Base-by-base conservation (phyloP, 2,113 vertebrate genomes). In the Microcebus jonahi region DNA sequence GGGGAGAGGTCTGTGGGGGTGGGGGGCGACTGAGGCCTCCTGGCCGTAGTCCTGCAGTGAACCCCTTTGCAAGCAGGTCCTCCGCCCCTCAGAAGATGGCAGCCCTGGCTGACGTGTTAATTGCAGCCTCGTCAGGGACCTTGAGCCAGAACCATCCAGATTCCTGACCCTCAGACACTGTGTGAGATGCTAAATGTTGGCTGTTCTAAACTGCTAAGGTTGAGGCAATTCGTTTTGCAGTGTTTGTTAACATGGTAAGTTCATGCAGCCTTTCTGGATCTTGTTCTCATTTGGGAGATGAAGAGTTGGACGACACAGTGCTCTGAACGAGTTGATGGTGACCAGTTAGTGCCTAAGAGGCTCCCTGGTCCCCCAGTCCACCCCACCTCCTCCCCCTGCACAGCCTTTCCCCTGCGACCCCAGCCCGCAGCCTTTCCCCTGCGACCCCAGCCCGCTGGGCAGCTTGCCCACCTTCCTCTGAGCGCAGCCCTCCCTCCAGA, bases 301-400 rank as follows among this genome's bases (percentile, higher is more conserved):
- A 75, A 25, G 25, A 81, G 31, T 27, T 76, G 39, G 34, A 73
- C 11, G 29, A 6, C 57, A 31, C 11, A 1, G 57, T 0, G 5
- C 42, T 77, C 29, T 36, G 20, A 29, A 39, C 13, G 5, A 29
- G n/a, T 25, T 6, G 39, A 11, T 10, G 31, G 39, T 20, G 2
- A 7, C 48, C 53, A 29, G 2, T 11, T 12, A 3, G 7, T 27
- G 20, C 2, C 12, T 21, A 29, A 15, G 39, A 29, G 59, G 7
- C 65, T 13, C 11, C 9, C 80, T 11, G 10, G 9, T 17, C n/a
- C 6, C 53, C 8, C 10, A 59, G 42, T 34, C 15, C 36, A 36
- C 27, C 0, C 39, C 3, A 31, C 39, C 12, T 39, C 45, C 6
- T 5, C 1, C 0, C 7, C 20, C 17, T 1, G 55, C 0, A 11